phyloP scores from a whole-genome alignment of 1,140 invertebrate genomes.

The Glossosoma conforme region DNA sequence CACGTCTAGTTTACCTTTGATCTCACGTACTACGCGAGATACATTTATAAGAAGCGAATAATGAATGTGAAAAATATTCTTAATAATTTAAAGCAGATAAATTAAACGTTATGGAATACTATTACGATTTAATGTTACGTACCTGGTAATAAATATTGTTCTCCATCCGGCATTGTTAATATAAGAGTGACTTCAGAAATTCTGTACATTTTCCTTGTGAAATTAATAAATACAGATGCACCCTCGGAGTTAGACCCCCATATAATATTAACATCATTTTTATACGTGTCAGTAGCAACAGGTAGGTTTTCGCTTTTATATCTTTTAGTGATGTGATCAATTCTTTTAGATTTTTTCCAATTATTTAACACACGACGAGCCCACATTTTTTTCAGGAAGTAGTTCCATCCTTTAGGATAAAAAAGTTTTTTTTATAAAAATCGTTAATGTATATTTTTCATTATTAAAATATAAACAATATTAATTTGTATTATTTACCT shows the following conservation, averaged over 20 bases:
- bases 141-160: constrained; percentile 48
- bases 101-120: too few species aligned
- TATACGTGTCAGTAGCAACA: too few species aligned
- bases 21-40: too few species aligned
- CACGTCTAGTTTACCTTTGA: too few species aligned
- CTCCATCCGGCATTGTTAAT: constrained; percentile 47
- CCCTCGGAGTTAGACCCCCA: constrained; percentile 44
- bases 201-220: constrained; percentile 36
- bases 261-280: constrained; percentile 38
- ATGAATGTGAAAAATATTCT: too few species aligned
- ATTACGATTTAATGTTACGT: too few species aligned
- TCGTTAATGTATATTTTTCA: too few species aligned
- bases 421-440: too few species aligned
- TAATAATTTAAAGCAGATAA: too few species aligned
- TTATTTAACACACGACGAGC: constrained; percentile 37
- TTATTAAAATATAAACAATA: too few species aligned
- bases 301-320: constrained; percentile 13
- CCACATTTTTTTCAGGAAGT: constrained; percentile 37
- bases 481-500: too few species aligned
- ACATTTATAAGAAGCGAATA: too few species aligned
- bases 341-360: constrained; percentile 36
- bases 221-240: constrained; percentile 39
- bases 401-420: constrained; percentile 42
- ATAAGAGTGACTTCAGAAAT: constrained; percentile 44
- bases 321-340: constrained; percentile 4